These are phyloP conservation scores for Portunus trituberculatus DNA, from an alignment of 1,140 invertebrate genomes.

Conservation along the genomic window DNA sequence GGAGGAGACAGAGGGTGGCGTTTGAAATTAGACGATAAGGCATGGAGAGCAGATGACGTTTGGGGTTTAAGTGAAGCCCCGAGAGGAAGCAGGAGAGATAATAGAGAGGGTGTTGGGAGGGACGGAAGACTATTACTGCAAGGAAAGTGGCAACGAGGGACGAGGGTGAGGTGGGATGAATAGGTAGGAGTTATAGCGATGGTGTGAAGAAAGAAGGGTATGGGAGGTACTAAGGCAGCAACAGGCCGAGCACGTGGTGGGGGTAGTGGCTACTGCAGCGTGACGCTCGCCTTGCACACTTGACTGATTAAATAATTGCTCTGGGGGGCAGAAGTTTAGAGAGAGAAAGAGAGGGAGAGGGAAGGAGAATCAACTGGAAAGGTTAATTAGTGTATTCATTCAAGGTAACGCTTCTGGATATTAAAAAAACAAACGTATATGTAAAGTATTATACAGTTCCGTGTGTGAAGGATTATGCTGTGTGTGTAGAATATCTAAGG, in stretches of 20 bases:
- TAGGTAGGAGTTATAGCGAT: background rate
- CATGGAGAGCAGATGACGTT: background rate
- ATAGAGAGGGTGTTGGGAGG: background rate
- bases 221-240: background rate
- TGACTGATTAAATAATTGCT: background rate
- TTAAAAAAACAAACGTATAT: background rate
- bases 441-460: too few relatives aligned
- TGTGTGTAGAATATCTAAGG: too few relatives aligned
- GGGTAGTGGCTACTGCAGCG: background rate
- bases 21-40: background rate
- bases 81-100: background rate
- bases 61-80: background rate
- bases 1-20: background rate
- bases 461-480: too few relatives aligned
- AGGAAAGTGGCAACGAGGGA: background rate
- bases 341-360: background rate
- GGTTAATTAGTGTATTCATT: background rate
- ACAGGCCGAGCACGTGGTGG: background rate
- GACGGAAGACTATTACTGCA: background rate
- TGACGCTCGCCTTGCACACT: background rate
- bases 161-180: background rate
- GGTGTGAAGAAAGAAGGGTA: background rate
- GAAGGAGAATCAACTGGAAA: background rate
- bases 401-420: background rate
- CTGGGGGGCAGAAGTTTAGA: background rate